Percentiles rank a stretch among this genome's conserved stretches.
Evolutionary conservation across 2,797 vertebrate genomes (phyloP).

Genomic region (Coreius guichenoti): DNA sequence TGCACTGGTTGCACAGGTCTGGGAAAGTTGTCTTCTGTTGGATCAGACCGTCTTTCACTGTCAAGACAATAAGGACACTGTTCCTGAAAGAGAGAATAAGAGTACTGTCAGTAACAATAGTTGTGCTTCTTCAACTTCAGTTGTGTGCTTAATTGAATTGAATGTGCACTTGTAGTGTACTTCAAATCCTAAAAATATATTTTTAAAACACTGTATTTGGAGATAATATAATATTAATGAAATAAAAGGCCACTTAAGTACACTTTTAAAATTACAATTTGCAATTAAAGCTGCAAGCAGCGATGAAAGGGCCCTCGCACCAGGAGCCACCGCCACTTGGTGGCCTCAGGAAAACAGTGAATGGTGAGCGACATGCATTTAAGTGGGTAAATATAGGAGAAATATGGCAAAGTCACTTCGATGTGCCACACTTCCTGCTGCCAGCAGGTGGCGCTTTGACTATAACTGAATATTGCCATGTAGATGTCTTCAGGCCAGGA

Average conservation of each 20-base stretch:
- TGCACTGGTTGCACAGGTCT: constrained; percentile 25
- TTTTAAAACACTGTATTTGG: neutral
- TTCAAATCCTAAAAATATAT: neutral
- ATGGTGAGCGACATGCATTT: too few relatives aligned
- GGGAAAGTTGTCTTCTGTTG: constrained; percentile 27
- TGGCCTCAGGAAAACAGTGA: too few relatives aligned
- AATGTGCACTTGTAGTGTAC: neutral
- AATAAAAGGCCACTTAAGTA: neutral
- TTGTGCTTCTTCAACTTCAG: neutral
- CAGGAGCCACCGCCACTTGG: too few relatives aligned
- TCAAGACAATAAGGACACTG: constrained; percentile 50
- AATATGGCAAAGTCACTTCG: too few relatives aligned
- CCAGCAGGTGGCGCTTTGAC: too few relatives aligned
- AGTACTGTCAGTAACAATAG: neutral
- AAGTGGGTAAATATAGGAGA: too few relatives aligned
- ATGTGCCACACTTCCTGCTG: too few relatives aligned
- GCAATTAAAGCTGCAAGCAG: too few relatives aligned
- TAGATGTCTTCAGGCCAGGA: too few relatives aligned
- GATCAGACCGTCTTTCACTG: constrained; percentile 20
- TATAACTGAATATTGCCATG: too few relatives aligned
- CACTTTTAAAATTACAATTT: neutral
- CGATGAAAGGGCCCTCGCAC: too few relatives aligned
- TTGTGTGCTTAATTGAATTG: neutral
- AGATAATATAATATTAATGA: neutral
- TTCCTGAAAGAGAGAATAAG: constrained; percentile 32